A percentile compares a stretch with the other conserved stretches of the same genome.
Conservation (phyloP, 2,888 invertebrate genomes). For the Pachydiplax longipennis region DNA sequence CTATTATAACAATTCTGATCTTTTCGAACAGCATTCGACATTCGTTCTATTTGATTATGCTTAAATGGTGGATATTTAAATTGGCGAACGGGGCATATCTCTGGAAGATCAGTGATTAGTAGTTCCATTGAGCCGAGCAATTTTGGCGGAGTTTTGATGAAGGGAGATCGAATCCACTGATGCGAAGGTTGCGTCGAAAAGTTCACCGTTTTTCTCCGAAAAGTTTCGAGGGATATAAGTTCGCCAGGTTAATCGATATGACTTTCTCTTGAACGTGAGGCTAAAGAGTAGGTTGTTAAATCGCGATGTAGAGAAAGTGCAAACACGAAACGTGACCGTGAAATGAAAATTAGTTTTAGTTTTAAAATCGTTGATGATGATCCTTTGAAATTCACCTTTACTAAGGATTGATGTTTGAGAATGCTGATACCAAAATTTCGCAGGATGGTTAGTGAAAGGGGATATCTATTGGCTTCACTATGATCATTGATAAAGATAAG, state of each 20-base stretch:
- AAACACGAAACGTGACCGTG: neutral
- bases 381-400: neutral
- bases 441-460: neutral
- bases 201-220: neutral
- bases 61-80: neutral
- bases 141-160: neutral
- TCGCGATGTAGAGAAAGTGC: neutral
- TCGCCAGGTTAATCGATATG: neutral
- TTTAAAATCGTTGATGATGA: neutral
- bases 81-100: neutral
- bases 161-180: neutral
- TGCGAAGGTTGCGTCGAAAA: neutral
- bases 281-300: neutral
- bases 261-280: neutral
- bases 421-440: neutral
- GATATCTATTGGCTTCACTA: too few relatives aligned
- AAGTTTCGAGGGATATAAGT: neutral
- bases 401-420: neutral
- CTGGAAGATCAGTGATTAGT: neutral
- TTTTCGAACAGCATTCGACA: too few relatives aligned
- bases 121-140: neutral
- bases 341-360: neutral
- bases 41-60: neutral
- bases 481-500: too few relatives aligned
- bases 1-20: too few relatives aligned